Conservation (phyloP, 2,797 vertebrate genomes). For the Myotis vivesi region DNA sequence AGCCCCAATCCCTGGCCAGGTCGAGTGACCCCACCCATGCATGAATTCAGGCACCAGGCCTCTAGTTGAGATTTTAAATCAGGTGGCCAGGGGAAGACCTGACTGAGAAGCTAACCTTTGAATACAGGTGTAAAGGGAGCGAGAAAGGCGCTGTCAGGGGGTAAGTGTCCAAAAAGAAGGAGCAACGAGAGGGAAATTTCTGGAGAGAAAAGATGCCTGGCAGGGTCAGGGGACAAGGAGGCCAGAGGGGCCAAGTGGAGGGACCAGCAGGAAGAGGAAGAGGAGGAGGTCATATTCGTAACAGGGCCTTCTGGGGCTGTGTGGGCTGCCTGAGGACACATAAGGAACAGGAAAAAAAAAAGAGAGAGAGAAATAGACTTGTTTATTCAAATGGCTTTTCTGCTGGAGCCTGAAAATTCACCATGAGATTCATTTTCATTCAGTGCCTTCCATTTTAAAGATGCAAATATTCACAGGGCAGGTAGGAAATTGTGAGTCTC, state of each 20-base stretch:
- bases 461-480: not conserved
- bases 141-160: not conserved
- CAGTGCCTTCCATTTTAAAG: not conserved
- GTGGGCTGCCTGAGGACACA: not conserved
- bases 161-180: not conserved
- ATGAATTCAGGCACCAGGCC: no score
- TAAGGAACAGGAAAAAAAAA: not conserved
- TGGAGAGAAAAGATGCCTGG: not conserved
- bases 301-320: not conserved
- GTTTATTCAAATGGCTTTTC: conserved; percentile 25
- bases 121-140: not conserved
- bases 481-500: not conserved
- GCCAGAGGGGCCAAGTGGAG: not conserved
- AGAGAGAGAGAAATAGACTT: not conserved
- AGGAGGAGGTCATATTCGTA: not conserved
- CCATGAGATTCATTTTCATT: not conserved
- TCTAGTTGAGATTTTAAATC: not conserved
- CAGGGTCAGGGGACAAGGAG: not conserved
- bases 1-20: no score
- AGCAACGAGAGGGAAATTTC: not conserved
- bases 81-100: not conserved
- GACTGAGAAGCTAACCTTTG: not conserved
- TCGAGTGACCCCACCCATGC: no score
- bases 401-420: not conserved
- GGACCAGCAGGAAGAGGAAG: not conserved